Conservation (phyloP, 2,113 vertebrate genomes). For the Otocyon megalotis region DNA sequence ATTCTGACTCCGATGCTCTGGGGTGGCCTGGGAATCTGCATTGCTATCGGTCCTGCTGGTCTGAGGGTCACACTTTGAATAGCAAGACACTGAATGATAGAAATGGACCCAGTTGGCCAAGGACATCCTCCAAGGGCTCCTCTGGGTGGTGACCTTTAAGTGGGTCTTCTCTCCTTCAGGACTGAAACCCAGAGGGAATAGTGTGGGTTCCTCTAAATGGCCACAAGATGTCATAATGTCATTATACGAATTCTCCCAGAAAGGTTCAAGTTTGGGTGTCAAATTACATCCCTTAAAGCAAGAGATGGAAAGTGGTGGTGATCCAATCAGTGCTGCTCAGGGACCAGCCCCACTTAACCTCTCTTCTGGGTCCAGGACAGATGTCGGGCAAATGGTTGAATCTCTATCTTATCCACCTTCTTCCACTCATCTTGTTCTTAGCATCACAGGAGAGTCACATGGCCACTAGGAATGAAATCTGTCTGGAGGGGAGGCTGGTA, state of each 20-base stretch:
- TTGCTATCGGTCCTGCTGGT: not conserved
- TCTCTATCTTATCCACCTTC: not conserved
- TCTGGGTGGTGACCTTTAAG: not conserved
- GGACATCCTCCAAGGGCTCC: too few relatives aligned
- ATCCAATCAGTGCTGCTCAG: not conserved
- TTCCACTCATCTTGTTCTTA: not conserved
- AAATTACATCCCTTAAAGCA: slow-evolving; percentile 31
- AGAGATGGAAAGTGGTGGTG: slow-evolving; percentile 11
- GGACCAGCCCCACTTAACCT: too few relatives aligned
- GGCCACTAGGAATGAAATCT: not conserved
- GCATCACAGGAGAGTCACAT: not conserved
- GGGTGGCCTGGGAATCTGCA: too few relatives aligned
- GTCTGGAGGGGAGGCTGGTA: not conserved
- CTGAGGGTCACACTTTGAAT: not conserved
- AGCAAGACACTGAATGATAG: not conserved
- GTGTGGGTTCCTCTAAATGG: slow-evolving; percentile 52
- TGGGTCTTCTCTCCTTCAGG: not conserved
- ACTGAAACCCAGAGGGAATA: not conserved
- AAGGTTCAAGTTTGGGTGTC: slow-evolving; percentile 59
- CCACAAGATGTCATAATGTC: slow-evolving; percentile 76
- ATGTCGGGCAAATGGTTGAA: not conserved
- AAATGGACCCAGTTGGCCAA: not conserved
- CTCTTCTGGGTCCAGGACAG: not conserved
- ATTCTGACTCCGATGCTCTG: not conserved
- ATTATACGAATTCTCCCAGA: slow-evolving; percentile 43